These are phyloP conservation scores for Gymnogyps californianus DNA, from an alignment of 2,113 vertebrate species.

Conservation along the genomic window DNA sequence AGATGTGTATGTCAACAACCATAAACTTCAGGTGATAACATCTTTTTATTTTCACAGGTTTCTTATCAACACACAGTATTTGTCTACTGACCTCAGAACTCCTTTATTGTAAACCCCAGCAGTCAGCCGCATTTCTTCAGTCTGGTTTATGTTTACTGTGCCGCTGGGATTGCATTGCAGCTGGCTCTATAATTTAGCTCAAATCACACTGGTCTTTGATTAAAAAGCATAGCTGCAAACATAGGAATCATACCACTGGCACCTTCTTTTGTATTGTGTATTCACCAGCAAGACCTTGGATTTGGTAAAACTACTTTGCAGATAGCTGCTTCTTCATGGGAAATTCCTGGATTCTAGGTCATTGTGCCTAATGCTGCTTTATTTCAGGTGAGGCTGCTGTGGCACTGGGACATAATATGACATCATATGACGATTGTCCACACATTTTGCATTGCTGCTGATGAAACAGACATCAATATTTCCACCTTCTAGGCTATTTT, in stretches of 20 bases:
- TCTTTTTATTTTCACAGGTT: background rate
- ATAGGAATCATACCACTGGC: accelerated
- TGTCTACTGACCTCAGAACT: background rate
- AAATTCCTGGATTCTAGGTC: background rate
- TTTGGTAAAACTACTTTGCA: background rate
- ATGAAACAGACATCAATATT: background rate
- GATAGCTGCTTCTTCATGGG: background rate
- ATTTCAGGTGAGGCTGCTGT: background rate
- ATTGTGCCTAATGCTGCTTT: background rate
- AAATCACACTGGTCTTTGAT: background rate
- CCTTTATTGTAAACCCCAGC: background rate
- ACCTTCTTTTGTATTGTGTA: background rate
- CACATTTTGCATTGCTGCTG: background rate
- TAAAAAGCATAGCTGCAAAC: background rate
- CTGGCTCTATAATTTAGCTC: background rate
- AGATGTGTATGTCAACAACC: background rate
- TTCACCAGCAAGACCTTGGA: background rate
- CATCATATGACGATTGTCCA: background rate
- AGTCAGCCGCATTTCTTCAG: background rate
- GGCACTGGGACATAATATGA: background rate
- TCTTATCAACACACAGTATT: background rate
- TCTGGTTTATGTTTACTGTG: too few relatives aligned
- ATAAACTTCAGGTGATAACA: background rate
- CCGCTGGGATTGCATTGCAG: background rate
- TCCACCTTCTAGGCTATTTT: background rate